phyloP scores from a whole-genome alignment of 2,113 vertebrate genomes.

The Australoheros scitulus region DNA sequence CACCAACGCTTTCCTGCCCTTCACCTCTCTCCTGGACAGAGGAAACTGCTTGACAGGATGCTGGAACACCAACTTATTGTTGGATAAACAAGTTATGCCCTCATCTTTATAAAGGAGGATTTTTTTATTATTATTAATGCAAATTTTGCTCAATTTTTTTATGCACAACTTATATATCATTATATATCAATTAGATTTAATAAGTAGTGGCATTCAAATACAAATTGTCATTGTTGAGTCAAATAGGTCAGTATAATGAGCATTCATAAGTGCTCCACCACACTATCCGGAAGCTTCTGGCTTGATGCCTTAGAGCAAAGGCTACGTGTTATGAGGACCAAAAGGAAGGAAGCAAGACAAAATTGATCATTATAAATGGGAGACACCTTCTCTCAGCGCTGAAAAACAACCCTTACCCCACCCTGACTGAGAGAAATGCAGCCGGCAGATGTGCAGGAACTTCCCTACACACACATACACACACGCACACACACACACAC shows the following conservation, averaged over 20 bases:
- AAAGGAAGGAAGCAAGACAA: slow-evolving; percentile 75
- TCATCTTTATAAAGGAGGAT: background rate
- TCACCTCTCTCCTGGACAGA: slow-evolving; percentile 67
- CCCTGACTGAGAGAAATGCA: slow-evolving; percentile 72
- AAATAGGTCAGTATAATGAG: slow-evolving; percentile 12
- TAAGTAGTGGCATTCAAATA: background rate
- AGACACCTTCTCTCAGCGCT: slow-evolving; percentile 73
- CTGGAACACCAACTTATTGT: slow-evolving; percentile 49
- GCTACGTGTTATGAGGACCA: slow-evolving; percentile 61
- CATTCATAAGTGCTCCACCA: slow-evolving; percentile 32
- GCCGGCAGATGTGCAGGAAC: slow-evolving; percentile 83
- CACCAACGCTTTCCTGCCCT: slow-evolving; percentile 64
- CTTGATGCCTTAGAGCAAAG: slow-evolving; percentile 66
- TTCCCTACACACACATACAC: slow-evolving; percentile 27
- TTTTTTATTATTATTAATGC: background rate
- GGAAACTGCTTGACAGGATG: slow-evolving; percentile 66
- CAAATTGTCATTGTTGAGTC: slow-evolving; percentile 26
- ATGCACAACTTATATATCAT: background rate
- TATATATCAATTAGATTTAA: too few species aligned
- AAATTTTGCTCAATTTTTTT: background rate
- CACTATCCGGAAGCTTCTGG: slow-evolving; percentile 63
- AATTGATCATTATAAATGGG: slow-evolving; percentile 59
- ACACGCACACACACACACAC: slow-evolving; percentile 17
- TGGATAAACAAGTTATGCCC: slow-evolving; percentile 49
- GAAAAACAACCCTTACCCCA: slow-evolving; percentile 76